These are phyloP conservation scores for Gobio occitaniae DNA, from an alignment of 2,797 vertebrate species.

Conservation along the genomic window DNA sequence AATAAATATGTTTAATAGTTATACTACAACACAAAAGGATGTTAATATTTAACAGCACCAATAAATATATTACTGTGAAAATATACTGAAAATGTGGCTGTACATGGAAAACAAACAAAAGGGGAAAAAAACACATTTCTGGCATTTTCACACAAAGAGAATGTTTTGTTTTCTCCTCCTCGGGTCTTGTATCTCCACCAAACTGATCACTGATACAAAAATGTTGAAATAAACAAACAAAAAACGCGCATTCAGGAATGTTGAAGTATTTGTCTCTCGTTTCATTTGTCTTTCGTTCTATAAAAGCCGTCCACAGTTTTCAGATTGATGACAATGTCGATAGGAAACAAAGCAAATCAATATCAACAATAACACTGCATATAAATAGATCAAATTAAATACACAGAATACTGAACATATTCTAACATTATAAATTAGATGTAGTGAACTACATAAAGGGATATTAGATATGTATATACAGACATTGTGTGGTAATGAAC, in stretches of 20 bases:
- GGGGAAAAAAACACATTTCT: slow-evolving; percentile 49
- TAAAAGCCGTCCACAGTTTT: slow-evolving; percentile 61
- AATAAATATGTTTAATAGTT: slow-evolving; percentile 97
- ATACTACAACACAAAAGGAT: slow-evolving; percentile 84
- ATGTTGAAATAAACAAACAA: not conserved
- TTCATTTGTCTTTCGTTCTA: slow-evolving; percentile 33
- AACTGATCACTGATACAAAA: slow-evolving; percentile 2
- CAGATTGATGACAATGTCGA: slow-evolving; percentile 54
- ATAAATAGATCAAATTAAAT: slow-evolving; percentile 91
- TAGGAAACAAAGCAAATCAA: slow-evolving; percentile 72
- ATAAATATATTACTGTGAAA: slow-evolving; percentile 85
- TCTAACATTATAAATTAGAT: slow-evolving; percentile 77
- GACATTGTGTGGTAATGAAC: slow-evolving; percentile 59
- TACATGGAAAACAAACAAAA: slow-evolving; percentile 64
- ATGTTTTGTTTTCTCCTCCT: slow-evolving; percentile 60
- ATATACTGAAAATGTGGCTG: slow-evolving; percentile 75
- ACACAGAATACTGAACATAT: slow-evolving; percentile 88
- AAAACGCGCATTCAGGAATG: slow-evolving; percentile 72
- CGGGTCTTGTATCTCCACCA: not conserved
- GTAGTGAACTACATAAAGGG: slow-evolving; percentile 69
- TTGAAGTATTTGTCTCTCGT: slow-evolving; percentile 63
- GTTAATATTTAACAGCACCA: slow-evolving; percentile 84
- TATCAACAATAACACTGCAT: slow-evolving; percentile 85
- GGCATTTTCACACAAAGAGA: slow-evolving; percentile 71
- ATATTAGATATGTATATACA: slow-evolving; percentile 70